Evolutionary conservation across 2,797 vertebrate species (phyloP).

Genomic region (Hirundo rustica): DNA sequence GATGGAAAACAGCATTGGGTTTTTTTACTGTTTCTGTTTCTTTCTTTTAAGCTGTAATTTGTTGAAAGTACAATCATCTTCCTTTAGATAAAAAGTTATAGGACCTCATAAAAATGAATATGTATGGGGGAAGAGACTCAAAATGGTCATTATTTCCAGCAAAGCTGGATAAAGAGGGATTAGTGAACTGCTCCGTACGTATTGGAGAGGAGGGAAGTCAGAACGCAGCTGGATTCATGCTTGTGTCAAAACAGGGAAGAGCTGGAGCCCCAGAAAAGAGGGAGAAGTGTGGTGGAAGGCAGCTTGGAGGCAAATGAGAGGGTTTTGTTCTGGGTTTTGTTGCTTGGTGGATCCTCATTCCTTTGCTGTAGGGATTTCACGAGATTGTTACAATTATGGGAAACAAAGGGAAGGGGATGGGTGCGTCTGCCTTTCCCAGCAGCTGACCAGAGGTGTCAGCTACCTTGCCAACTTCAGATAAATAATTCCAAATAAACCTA

Average conservation of each 20-base stretch:
- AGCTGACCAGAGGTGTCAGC: neutral
- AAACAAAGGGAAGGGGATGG: neutral
- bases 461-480: neutral
- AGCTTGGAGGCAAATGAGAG: neutral
- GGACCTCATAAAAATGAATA: conserved; percentile 9
- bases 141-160: neutral
- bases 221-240: neutral
- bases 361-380: neutral
- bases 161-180: neutral
- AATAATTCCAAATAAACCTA: neutral
- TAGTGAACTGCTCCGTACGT: accelerated
- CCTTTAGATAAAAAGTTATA: conserved; percentile 40
- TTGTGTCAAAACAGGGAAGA: accelerated
- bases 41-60: neutral
- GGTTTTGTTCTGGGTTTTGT: neutral
- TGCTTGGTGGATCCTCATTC: accelerated
- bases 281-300: neutral
- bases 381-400: neutral
- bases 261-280: neutral
- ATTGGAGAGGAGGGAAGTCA: neutral
- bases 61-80: neutral
- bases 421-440: neutral
- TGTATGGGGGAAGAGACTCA: neutral
- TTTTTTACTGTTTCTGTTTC: conserved; percentile 26
- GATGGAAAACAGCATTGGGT: neutral